Evolutionary conservation across 2,113 vertebrate genomes (phyloP).

Genomic region (Chloropsis hardwickii): DNA sequence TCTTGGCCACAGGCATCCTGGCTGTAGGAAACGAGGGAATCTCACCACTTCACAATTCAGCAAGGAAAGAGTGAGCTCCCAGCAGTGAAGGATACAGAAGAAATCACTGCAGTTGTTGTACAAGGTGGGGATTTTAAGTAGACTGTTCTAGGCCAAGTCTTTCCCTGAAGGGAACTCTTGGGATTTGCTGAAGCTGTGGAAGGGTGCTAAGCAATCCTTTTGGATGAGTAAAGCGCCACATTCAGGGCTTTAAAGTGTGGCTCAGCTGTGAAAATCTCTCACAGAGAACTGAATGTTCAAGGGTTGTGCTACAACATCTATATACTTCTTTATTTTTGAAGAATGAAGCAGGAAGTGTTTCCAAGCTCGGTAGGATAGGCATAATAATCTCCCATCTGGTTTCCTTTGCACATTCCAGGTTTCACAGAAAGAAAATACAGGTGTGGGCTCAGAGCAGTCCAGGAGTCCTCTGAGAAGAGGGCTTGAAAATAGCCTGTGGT

Average conservation of each 20-base stretch:
- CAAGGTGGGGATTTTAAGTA: background rate
- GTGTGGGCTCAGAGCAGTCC: background rate
- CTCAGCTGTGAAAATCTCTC: background rate
- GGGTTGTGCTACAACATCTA: background rate
- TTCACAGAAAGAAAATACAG: background rate
- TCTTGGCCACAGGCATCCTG: background rate
- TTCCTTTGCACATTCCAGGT: background rate
- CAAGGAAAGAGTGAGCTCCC: background rate
- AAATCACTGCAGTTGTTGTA: background rate
- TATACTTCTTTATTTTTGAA: background rate
- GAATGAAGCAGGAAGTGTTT: background rate
- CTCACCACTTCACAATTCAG: background rate
- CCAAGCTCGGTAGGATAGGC: background rate
- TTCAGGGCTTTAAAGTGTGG: accelerated
- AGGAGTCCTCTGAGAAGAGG: background rate
- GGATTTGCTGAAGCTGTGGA: background rate
- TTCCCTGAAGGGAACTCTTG: background rate
- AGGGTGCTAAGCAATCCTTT: background rate
- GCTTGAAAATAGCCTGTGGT: background rate
- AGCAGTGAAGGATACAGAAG: background rate
- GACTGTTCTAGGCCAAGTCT: background rate
- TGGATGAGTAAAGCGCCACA: background rate
- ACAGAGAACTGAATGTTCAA: background rate
- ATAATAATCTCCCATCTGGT: background rate
- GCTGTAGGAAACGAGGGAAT: background rate